Evolutionary conservation across 2,888 invertebrate species (phyloP), one percentile per base, ranked within the genome.

Genomic region (Erannis defoliaria): DNA sequence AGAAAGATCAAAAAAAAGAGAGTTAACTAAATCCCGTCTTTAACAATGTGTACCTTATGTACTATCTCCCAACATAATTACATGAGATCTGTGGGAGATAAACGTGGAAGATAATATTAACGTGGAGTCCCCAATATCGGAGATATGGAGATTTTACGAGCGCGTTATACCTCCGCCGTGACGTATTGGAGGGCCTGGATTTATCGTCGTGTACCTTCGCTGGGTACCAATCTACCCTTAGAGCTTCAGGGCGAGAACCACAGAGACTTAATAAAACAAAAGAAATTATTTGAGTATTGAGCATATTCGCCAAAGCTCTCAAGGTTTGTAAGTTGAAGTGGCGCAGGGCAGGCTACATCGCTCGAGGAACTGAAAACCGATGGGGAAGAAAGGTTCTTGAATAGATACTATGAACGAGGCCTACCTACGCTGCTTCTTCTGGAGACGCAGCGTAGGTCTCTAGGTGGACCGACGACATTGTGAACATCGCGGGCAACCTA

Each of bases 71-170:
- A 5, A 54, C 9, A n/a, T 60, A 60, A 60, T 60, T 55, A 60
- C 60, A 37, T 10, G 51, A 12, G 26, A 35, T 45, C n/a, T 54
- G 10, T 38, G 43, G 1, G 12, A 60, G 21, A 58, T 51, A 51
- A 45, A 38, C 16, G 38, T 29, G 42, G 35, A 56, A 42, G 48
- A 53, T 55, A 40, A 61, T 46, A 40, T 45, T 38, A 33, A 49
- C 14, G 37, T 19, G 10, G 18, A 42, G 53, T 18, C 53, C 57
- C 60, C 62, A 62, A 62, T 57, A 61, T 57, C 61, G 45, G 29
- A 46, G 65, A 59, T 63, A 69, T 69, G 69, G 58, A 69, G 67
- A 67, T 64, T 69, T 69, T 67, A 69, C 59, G 69, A 65, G 38
- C 51, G 42, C 58, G 53, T 63, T 65, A 57, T 63, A 63, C 66